phyloP scores from a whole-genome alignment of 1,140 invertebrate genomes.

The Halesus radiatus region DNA sequence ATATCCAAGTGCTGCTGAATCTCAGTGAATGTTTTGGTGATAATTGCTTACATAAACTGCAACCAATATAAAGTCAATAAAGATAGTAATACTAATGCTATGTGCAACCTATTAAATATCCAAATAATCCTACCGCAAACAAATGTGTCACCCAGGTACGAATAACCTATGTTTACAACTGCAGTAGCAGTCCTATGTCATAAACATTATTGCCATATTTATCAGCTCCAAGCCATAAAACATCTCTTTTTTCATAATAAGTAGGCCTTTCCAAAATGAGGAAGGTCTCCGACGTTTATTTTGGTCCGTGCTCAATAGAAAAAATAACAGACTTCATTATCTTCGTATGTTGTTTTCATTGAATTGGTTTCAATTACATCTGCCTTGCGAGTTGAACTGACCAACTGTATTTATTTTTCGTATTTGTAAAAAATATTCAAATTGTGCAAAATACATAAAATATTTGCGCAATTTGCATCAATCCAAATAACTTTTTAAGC shows the following conservation, averaged over 20 bases:
- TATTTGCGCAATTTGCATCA: too few relatives aligned
- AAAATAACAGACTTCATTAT: too few relatives aligned
- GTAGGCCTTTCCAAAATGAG: not conserved
- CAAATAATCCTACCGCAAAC: conserved; percentile 9
- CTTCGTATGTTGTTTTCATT: too few relatives aligned
- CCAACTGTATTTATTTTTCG: too few relatives aligned
- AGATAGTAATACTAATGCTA: conserved; percentile 20
- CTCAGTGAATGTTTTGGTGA: conserved; percentile 50
- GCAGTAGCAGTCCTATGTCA: conserved; percentile 39
- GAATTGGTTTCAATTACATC: too few relatives aligned
- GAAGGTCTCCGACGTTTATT: not conserved
- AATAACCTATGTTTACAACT: conserved; percentile 47
- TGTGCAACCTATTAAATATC: conserved; percentile 36
- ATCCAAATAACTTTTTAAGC: too few relatives aligned
- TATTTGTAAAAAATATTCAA: too few relatives aligned
- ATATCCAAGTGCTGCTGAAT: conserved; percentile 34
- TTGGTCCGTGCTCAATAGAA: too few relatives aligned
- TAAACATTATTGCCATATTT: conserved; percentile 51
- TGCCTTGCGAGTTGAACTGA: not conserved
- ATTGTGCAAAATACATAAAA: too few relatives aligned
- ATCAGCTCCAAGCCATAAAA: conserved; percentile 37
- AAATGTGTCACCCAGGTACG: conserved; percentile 50
- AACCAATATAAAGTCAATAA: conserved; percentile 42
- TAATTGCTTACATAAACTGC: conserved; percentile 51
- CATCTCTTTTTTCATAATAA: conserved; percentile 2